Percentiles rank a stretch among this genome's conserved stretches.
Conservation (phyloP, 2,888 invertebrate genomes). For the Stictocephala bisonia region DNA sequence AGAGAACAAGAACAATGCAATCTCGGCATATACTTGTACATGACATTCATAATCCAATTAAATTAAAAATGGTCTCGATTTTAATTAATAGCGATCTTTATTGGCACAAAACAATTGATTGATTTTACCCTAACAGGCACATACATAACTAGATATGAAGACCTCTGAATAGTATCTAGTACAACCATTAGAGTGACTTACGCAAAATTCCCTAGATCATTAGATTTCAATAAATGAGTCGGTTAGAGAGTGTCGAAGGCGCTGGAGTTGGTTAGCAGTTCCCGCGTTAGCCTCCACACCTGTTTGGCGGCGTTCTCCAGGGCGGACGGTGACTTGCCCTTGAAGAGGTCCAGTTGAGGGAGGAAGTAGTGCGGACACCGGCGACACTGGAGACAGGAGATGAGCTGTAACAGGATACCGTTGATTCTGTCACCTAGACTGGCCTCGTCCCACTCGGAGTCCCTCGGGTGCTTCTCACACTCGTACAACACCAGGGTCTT, state of each 20-base stretch:
- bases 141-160: no score
- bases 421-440: constrained; percentile 83
- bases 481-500: constrained; percentile 84
- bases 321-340: constrained; percentile 79
- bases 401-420: constrained; percentile 85
- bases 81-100: no score
- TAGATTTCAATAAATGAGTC: background rate
- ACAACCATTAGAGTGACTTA: no score
- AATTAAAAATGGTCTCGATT: no score
- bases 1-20: no score
- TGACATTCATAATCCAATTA: no score
- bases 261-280: constrained; percentile 81
- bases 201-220: no score
- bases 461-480: constrained; percentile 87
- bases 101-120: no score
- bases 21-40: no score
- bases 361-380: constrained; percentile 88
- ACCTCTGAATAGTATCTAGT: no score
- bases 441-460: constrained; percentile 84
- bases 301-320: constrained; percentile 85
- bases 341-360: constrained; percentile 83
- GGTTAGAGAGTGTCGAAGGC: constrained; percentile 80
- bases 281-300: constrained; percentile 82
- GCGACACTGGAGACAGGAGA: constrained; percentile 86
- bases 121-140: no score